Base-by-base conservation (phyloP, 2,113 vertebrate genomes). In the Oceanodroma tethys region DNA sequence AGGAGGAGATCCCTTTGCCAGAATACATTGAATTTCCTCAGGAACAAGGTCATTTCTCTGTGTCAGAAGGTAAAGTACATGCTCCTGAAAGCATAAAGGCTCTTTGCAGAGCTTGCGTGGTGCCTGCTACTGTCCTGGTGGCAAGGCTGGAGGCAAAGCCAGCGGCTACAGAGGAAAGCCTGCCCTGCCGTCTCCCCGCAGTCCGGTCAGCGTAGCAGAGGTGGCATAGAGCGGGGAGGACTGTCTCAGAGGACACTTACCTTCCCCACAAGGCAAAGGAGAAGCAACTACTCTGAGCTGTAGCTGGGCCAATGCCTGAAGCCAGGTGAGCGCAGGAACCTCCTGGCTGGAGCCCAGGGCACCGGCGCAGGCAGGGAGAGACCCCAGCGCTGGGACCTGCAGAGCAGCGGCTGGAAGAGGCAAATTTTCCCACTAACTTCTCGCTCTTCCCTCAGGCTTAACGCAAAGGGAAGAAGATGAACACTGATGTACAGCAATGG, bases 61-160 rank as follows among this genome's bases (percentile, higher is more conserved):
- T 67, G 25, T 42, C 58, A 72, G 38, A 23, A 80, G 62, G n/a
- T 36, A n/a, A 74, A 68, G 36, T 20, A 34, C n/a, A 29, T 6
- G 13, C 32, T 71, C 10, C 26, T 16, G 10, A 75, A 94, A 83
- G 26, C 6, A 11, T 27, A 73, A 75, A 70, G 48, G 12, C 16
- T 56, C 42, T 79, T 85, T 47, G 52, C 58, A 73, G 63, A 66
- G 32, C 72, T 40, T 47, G 7, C 2, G 3, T 29, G 56, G 17
- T 81, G 47, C 66, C 52, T 82, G 47, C 38, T 34, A 7, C 60
- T 30, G 14, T 68, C 30, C 27, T 42, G 18, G 27, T 1, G 7
- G 58, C 75, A 83, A 88, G 48, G 58, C 82, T 90, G 53, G 71
- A 95, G 66, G 80, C 53, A 93, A 78, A 92, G 58, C 27, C 19